Conservation (phyloP, 2,113 vertebrate species). For the Prinia subflava region DNA sequence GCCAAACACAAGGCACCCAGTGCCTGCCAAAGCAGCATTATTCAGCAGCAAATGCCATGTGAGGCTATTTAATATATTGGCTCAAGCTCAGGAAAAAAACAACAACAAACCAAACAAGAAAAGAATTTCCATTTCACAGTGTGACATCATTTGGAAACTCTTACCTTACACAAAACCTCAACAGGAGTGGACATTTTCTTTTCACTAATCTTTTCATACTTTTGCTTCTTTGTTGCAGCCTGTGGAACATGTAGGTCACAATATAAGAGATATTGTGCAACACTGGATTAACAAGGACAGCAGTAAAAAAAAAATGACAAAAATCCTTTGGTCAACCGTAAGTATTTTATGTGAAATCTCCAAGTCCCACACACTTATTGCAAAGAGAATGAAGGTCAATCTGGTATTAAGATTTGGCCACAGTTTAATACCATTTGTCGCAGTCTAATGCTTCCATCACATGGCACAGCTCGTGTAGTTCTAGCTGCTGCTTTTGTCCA, state of each 20-base stretch:
- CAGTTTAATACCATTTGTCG: constrained; percentile 60
- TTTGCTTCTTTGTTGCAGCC: constrained; percentile 99
- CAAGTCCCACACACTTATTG: constrained; percentile 51
- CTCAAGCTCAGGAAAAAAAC: background rate
- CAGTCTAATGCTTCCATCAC: constrained; percentile 57
- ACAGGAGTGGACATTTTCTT: constrained; percentile 99
- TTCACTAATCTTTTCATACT: constrained; percentile 99
- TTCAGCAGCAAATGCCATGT: background rate
- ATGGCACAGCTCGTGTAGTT: constrained; percentile 38
- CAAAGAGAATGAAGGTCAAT: constrained; percentile 61
- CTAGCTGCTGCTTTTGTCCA: constrained; percentile 44
- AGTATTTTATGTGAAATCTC: constrained; percentile 48
- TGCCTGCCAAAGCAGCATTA: background rate
- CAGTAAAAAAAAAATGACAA: background rate
- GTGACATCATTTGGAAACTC: constrained; percentile 26
- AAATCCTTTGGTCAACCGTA: constrained; percentile 30
- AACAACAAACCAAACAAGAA: background rate
- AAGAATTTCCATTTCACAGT: background rate
- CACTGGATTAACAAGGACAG: constrained; percentile 52
- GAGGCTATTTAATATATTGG: background rate
- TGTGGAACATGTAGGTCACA: constrained; percentile 72
- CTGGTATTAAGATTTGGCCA: constrained; percentile 61
- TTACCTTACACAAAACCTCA: constrained; percentile 99
- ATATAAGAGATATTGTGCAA: constrained; percentile 66
- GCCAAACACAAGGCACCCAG: background rate